Conservation (phyloP, 1,140 invertebrate genomes). For the Mycetomoellerius zeteki region DNA sequence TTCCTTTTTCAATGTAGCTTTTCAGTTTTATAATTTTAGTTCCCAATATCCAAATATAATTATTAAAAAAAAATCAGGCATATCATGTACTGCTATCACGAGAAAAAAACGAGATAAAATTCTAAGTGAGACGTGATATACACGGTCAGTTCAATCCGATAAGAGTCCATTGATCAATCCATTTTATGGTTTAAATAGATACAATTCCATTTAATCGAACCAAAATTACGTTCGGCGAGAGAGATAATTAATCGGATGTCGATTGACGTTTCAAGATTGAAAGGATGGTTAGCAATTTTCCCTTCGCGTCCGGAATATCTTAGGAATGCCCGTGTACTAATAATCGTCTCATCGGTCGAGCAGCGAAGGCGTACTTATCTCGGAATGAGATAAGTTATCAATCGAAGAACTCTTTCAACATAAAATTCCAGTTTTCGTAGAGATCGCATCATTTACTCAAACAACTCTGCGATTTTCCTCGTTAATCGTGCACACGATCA, state of each 20-base stretch:
- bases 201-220: background rate
- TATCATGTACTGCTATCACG: background rate
- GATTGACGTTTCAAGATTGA: background rate
- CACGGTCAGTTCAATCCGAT: background rate
- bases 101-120: background rate
- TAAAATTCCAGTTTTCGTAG: background rate
- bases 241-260: background rate
- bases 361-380: background rate
- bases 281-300: background rate
- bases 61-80: background rate
- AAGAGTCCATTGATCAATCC: background rate
- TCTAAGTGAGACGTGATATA: background rate
- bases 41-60: background rate
- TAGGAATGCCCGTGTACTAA: background rate
- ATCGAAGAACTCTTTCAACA: background rate
- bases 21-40: background rate
- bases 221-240: background rate
- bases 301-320: background rate
- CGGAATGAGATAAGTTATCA: background rate
- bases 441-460: background rate
- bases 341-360: background rate
- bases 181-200: background rate
- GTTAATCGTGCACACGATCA: background rate
- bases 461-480: background rate
- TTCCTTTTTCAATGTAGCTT: too few species aligned